phyloP scores from a whole-genome alignment of 2,888 invertebrate species.

The Harmothoe impar region DNA sequence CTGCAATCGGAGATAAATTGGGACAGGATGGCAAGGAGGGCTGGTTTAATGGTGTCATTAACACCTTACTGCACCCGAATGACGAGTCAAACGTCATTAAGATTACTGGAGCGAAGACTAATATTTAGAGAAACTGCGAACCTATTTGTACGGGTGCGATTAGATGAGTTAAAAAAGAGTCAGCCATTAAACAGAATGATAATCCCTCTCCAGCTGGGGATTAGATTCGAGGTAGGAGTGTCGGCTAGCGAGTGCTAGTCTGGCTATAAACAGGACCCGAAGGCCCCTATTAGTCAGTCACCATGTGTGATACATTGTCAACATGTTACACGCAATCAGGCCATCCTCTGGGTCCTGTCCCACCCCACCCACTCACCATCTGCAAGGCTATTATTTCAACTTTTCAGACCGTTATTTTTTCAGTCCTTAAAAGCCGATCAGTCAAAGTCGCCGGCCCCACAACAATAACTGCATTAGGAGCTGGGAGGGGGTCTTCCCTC shows the following conservation, averaged over 20 bases:
- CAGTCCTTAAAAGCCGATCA: conserved; percentile 50
- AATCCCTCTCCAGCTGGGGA: background rate
- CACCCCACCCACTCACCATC: background rate
- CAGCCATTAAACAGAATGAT: conserved; percentile 10
- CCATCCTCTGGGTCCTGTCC: background rate
- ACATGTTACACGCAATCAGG: background rate
- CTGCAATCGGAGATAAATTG: background rate
- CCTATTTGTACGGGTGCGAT: background rate
- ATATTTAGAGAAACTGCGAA: background rate
- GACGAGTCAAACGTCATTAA: conserved; percentile 5
- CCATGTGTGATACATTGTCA: background rate
- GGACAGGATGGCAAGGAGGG: background rate
- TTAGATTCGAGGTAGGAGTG: background rate
- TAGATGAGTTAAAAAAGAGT: background rate
- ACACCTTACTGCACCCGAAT: conserved; percentile 9
- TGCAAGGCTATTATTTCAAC: conserved; percentile 45
- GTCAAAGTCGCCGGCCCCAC: conserved; percentile 14
- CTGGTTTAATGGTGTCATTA: conserved; percentile 25
- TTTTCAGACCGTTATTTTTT: conserved; percentile 40
- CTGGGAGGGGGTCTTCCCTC: background rate
- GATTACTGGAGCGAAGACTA: conserved; percentile 3
- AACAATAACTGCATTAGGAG: conserved; percentile 39
- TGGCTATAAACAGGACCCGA: background rate
- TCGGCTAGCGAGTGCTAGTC: background rate
- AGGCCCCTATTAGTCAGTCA: background rate